Base-by-base conservation (phyloP, 2,888 invertebrate species). In the Diaprepes abbreviatus region DNA sequence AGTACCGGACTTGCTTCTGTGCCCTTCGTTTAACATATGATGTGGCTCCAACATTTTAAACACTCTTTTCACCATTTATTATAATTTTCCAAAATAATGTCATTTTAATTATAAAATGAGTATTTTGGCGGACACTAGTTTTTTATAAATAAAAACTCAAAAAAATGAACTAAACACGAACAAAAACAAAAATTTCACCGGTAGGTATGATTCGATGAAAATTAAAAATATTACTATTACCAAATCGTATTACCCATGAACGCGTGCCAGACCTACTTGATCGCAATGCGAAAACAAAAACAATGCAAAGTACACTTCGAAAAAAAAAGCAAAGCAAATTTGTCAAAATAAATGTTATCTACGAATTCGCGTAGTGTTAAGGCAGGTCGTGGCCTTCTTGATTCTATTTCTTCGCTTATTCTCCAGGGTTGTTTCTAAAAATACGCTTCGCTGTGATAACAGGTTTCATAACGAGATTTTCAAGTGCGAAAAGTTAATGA, bases 391-490 rank as follows among this genome's bases (percentile, higher is more conserved):
- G 45, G 50, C 28, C 45, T 59, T 65, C 55, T 38, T 28, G 55
- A 45, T 33, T 45, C 58, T 64, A 50, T 40, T 68, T 66, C 64
- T 54, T 40, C 54, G 62, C 24, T 63, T 48, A 52, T 62, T 35
- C 62, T 48, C 38, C 72, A 73, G 76, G 75, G 77, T 74, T 75
- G 77, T 67, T 74, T 73, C 76, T 77, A 77, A 77, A 78, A 75
- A 77, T 77, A 78, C 75, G 73, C 72, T 65, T 57, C 45, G 57
- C 63, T 50, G 48, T 67, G 68, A 76, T 77, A 82, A 83, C 83
- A 82, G 81, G 83, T 83, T 71, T 59, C 71, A 78, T 80, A 81
- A 83, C 83, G 79, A 82, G 83, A 83, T 80, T 80, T 81, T 80
- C 82, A 79, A 81, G 82, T 79, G 78, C 75, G 65, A 73, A 72